phyloP scores from a whole-genome alignment of 2,888 invertebrate species.

The Ophion costatus region DNA sequence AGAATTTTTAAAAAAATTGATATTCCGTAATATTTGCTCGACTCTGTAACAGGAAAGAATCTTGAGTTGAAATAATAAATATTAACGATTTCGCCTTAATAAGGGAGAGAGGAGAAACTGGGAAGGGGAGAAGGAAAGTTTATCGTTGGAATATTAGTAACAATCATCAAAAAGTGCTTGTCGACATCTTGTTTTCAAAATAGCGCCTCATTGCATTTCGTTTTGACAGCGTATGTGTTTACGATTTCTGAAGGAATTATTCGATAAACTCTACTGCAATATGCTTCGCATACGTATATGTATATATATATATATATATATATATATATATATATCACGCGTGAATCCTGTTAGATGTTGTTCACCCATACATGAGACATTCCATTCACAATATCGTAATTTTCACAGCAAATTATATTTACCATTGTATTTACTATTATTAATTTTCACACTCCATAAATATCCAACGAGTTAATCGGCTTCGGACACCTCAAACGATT shows the following conservation, averaged over 20 bases:
- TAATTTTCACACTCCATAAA: no score
- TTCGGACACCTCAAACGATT: no score
- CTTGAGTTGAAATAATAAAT: no score
- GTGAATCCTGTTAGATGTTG: no score
- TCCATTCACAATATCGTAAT: not conserved
- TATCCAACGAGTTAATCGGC: no score
- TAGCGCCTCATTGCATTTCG: not conserved
- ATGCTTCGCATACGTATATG: not conserved
- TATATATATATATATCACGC: not conserved
- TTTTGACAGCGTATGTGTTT: conserved; percentile 12
- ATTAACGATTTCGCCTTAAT: not conserved
- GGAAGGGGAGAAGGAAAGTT: not conserved
- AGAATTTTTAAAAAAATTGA: not conserved
- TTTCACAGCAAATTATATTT: no score
- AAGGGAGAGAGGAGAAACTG: not conserved
- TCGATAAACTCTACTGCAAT: conserved; percentile 25
- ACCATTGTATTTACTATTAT: no score
- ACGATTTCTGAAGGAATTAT: conserved; percentile 23
- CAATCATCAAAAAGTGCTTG: conserved; percentile 12
- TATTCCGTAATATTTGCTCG: no score
- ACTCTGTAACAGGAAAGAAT: no score
- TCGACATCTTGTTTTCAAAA: conserved; percentile 35
- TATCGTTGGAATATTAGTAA: conserved; percentile 6
- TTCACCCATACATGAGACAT: not conserved
- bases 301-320: not conserved